Percentiles rank a stretch among this genome's conserved stretches.
Evolutionary conservation across 2,888 invertebrate species (phyloP).

Genomic region (Conus canariensis): DNA sequence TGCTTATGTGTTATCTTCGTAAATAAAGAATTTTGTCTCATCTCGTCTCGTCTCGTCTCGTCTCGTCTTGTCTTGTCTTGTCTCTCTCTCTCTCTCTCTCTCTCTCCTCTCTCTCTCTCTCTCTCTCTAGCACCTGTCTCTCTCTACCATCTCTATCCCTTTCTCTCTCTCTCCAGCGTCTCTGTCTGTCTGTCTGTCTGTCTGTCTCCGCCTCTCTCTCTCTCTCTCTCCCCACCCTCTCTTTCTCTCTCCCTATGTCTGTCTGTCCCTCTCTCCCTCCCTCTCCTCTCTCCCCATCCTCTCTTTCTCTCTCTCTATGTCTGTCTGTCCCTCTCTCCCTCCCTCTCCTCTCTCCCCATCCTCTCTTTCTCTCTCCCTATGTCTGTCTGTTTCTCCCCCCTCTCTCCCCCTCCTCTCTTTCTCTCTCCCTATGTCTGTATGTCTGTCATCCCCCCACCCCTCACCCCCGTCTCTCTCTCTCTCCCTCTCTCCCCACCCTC

Average conservation of each 20-base stretch:
- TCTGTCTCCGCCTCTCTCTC: no score
- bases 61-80: no score
- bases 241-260: background rate
- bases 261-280: background rate
- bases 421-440: background rate
- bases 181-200: no score
- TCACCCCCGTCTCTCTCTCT: background rate
- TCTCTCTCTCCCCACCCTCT: background rate
- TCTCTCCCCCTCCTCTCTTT: background rate
- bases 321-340: background rate
- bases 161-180: no score
- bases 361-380: constrained; percentile 11
- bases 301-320: background rate
- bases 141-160: no score
- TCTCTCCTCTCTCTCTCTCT: no score
- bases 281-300: background rate
- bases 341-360: background rate
- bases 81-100: no score
- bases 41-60: no score
- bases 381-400: no score
- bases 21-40: no score
- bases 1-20: no score
- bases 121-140: no score
- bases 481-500: background rate
- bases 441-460: background rate